phyloP scores from a whole-genome alignment of 2,113 vertebrate species.

The Herpetotheres cachinnans region DNA sequence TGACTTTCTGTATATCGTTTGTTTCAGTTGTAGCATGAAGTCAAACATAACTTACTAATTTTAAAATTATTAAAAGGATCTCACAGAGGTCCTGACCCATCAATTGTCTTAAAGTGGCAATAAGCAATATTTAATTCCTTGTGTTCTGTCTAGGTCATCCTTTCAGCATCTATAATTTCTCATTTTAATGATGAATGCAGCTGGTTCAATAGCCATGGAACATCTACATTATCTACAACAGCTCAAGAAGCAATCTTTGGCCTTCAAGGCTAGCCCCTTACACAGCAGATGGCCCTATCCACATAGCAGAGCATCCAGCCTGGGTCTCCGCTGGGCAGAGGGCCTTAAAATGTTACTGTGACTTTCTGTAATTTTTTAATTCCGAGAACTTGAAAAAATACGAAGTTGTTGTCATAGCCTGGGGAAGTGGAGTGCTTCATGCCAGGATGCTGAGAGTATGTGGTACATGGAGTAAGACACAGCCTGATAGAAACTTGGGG shows the following conservation, averaged over 20 bases:
- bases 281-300: background rate
- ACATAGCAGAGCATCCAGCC: background rate
- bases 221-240: background rate
- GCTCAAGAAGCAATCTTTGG: background rate
- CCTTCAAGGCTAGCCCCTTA: background rate
- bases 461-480: background rate
- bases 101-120: background rate
- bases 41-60: background rate
- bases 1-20: background rate
- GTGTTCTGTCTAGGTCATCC: background rate
- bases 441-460: background rate
- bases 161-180: background rate
- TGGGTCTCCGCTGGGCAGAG: background rate
- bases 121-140: background rate
- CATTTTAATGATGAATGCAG: background rate
- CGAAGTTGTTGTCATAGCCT: background rate
- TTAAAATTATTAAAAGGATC: background rate
- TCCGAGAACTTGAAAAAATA: background rate
- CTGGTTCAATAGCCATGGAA: background rate
- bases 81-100: background rate
- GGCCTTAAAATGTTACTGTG: background rate
- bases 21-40: background rate
- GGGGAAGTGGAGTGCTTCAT: background rate
- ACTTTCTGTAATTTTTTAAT: background rate
- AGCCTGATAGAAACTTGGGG: background rate